phyloP scores from a whole-genome alignment of 1,140 invertebrate species.

The Drosophila bocqueti region DNA sequence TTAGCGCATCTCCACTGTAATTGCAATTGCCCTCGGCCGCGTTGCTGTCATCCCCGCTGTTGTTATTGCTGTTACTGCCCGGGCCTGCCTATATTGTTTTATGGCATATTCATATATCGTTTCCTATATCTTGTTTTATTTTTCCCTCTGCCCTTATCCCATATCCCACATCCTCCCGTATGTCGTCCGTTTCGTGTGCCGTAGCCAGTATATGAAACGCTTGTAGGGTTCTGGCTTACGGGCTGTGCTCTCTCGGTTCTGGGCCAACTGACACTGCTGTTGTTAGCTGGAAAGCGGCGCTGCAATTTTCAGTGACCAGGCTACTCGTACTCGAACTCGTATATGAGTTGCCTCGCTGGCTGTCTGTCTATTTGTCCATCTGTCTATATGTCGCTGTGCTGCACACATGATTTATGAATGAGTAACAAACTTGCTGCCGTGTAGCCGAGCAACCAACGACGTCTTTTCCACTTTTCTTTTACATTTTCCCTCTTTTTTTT shows the following conservation, averaged over 20 bases:
- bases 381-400: constrained; percentile 58
- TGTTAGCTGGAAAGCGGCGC: constrained; percentile 61
- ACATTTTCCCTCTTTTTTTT: constrained; percentile 41
- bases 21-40: constrained; percentile 45
- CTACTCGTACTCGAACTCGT: constrained; percentile 20
- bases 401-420: constrained; percentile 83
- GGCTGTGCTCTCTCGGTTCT: constrained; percentile 18
- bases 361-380: constrained; percentile 47
- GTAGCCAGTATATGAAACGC: constrained; percentile 47
- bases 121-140: constrained; percentile 45
- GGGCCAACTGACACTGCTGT: constrained; percentile 66
- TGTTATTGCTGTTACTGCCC: constrained; percentile 39
- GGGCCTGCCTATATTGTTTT: constrained; percentile 78
- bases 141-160: constrained; percentile 8
- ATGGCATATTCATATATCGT: constrained; percentile 80
- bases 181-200: constrained; percentile 4
- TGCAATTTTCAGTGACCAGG: constrained; percentile 80
- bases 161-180: constrained; percentile 4
- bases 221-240: constrained; percentile 33
- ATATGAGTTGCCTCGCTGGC: constrained; percentile 20
- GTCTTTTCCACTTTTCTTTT: constrained; percentile 68
- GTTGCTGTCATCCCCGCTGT: constrained; percentile 37
- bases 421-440: constrained; percentile 83
- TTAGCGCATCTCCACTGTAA: constrained; percentile 53
- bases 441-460: constrained; percentile 73